Percentiles rank a stretch among this genome's conserved stretches.
Conservation (phyloP, 2,113 vertebrate genomes). For the Aldabrachelys gigantea region DNA sequence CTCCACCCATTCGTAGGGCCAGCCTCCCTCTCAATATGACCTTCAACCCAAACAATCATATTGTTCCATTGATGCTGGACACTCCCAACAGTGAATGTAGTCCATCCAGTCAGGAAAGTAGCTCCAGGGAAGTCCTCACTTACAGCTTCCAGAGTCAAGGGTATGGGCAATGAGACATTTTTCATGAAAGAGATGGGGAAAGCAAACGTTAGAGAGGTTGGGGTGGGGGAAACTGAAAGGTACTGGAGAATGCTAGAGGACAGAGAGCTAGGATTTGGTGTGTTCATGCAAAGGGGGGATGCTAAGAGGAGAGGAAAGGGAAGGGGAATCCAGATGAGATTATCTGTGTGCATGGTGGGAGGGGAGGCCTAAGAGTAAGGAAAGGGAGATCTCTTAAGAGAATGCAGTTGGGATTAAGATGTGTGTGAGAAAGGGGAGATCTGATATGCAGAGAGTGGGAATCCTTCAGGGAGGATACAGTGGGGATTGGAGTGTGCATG, state of each 20-base stretch:
- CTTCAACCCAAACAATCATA: slow-evolving; percentile 39
- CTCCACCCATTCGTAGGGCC: slow-evolving; percentile 88
- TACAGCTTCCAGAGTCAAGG: slow-evolving; percentile 77
- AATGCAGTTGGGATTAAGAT: neutral
- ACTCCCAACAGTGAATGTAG: slow-evolving; percentile 63
- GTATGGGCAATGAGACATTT: slow-evolving; percentile 55
- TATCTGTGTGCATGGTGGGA: neutral
- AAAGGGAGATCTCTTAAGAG: neutral
- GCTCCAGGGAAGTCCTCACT: slow-evolving; percentile 15
- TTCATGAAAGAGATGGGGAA: neutral
- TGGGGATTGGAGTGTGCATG: neutral
- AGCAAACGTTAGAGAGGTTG: neutral
- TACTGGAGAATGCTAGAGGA: neutral
- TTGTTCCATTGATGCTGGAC: slow-evolving; percentile 79
- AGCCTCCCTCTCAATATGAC: slow-evolving; percentile 79
- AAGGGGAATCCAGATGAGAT: neutral
- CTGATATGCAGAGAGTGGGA: neutral
- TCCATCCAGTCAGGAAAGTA: slow-evolving; percentile 64
- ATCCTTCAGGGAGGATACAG: neutral
- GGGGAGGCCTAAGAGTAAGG: neutral
- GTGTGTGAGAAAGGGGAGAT: neutral
- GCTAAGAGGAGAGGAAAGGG: neutral
- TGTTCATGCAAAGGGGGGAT: neutral
- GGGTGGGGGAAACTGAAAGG: neutral
- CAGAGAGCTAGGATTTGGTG: neutral